phyloP scores from a whole-genome alignment of 2,113 vertebrate species.

The Caracal caracal region DNA sequence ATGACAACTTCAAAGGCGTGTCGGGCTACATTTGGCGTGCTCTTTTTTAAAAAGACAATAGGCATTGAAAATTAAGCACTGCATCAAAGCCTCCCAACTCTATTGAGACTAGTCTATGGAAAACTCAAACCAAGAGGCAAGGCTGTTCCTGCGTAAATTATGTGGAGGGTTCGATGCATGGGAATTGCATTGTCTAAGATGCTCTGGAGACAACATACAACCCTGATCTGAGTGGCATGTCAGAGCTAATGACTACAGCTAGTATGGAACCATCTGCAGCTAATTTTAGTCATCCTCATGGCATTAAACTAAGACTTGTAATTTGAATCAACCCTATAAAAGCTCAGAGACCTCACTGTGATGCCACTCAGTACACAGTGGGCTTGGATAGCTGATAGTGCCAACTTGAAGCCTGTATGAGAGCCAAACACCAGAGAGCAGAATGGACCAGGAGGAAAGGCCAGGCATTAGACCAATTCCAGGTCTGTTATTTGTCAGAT shows the following conservation, averaged over 20 bases:
- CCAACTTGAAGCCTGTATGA: not conserved
- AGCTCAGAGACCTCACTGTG: not conserved
- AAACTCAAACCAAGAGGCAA: not conserved
- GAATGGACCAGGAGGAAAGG: not conserved
- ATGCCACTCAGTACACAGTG: not conserved
- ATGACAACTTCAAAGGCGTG: conserved; percentile 44
- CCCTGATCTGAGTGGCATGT: not conserved
- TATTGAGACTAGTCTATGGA: conserved; percentile 39
- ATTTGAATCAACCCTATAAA: not conserved
- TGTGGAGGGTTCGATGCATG: not conserved
- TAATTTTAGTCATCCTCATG: not conserved
- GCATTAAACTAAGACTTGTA: not conserved
- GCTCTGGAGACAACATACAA: not conserved
- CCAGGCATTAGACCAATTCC: not conserved
- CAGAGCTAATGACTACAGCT: not conserved
- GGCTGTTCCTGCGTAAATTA: not conserved
- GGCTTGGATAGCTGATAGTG: not conserved
- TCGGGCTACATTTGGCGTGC: not conserved
- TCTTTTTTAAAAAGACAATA: conserved; percentile 53
- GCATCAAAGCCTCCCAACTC: conserved; percentile 44
- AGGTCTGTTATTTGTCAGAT: not conserved
- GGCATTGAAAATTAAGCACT: conserved; percentile 32
- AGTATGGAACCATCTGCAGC: not conserved
- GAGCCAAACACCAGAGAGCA: not conserved
- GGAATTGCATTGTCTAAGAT: not conserved